Evolutionary conservation across 2,888 invertebrate genomes (phyloP).

Genomic region (Asteroscopus sphinx): DNA sequence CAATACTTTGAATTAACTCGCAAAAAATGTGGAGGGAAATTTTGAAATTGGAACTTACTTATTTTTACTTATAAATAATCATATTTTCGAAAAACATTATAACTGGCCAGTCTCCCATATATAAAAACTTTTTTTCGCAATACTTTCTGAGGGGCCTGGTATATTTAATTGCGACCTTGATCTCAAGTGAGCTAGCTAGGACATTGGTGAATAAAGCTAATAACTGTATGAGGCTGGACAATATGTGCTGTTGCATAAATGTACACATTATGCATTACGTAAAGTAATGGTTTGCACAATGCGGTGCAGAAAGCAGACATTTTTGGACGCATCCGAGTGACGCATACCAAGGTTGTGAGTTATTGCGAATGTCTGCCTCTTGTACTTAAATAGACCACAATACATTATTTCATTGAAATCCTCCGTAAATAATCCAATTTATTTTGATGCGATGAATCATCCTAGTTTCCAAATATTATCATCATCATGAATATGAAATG

Average conservation of each 20-base stretch:
- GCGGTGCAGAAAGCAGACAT: conserved; percentile 45
- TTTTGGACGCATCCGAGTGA: conserved; percentile 56
- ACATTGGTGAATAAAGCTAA: conserved; percentile 16
- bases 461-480: conserved; percentile 36
- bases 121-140: no score
- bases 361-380: conserved; percentile 41
- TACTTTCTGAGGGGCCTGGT: no score
- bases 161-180: conserved; percentile 28
- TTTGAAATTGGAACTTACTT: no score
- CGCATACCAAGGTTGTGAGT: conserved; percentile 57
- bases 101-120: no score
- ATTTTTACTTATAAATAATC: no score
- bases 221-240: background rate
- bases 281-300: conserved; percentile 48
- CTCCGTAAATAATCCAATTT: conserved; percentile 14
- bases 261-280: conserved; percentile 43
- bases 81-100: no score
- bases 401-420: conserved; percentile 32
- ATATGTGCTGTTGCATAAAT: conserved; percentile 25
- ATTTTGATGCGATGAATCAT: conserved; percentile 33
- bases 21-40: no score
- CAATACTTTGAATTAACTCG: no score
- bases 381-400: conserved; percentile 40
- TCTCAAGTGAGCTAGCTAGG: conserved; percentile 19
- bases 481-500: conserved; percentile 55